Percentiles rank a stretch among this genome's conserved stretches.
Evolutionary conservation across 1,140 invertebrate species (phyloP).

Genomic region (Luehdorfia chinensis): DNA sequence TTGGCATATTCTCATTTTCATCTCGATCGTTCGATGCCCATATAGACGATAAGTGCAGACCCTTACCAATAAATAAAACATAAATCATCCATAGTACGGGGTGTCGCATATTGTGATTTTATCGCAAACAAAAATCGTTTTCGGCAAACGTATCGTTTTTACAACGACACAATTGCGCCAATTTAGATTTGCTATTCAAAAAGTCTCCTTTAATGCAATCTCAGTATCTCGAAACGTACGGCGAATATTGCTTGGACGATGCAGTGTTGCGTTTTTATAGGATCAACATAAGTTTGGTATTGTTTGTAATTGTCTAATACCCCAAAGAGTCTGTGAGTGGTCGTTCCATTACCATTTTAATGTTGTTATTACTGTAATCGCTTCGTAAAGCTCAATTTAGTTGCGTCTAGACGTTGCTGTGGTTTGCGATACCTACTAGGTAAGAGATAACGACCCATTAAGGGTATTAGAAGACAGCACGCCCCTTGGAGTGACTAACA

Average conservation of each 20-base stretch:
- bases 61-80: constrained; percentile 50
- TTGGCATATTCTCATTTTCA: too few relatives aligned
- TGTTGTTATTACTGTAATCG: constrained; percentile 54
- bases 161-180: constrained; percentile 30
- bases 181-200: too few relatives aligned
- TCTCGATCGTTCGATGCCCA: too few relatives aligned
- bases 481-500: too few relatives aligned
- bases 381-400: constrained; percentile 45
- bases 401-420: constrained; percentile 59
- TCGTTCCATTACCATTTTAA: constrained; percentile 63
- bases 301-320: constrained; percentile 62
- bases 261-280: constrained; percentile 1
- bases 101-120: constrained; percentile 54
- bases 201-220: too few relatives aligned
- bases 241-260: too few relatives aligned
- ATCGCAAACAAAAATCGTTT: constrained; percentile 49
- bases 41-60: constrained; percentile 33
- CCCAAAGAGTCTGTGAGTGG: constrained; percentile 44
- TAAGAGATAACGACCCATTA: constrained; percentile 8
- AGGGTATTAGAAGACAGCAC: not conserved
- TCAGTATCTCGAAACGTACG: too few relatives aligned
- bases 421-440: constrained; percentile 18
- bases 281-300: constrained; percentile 19
- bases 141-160: constrained; percentile 45
- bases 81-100: constrained; percentile 42